A percentile compares a stretch with the other conserved stretches of the same genome.
These are phyloP conservation scores for Hirundichthys speculiger DNA, from an alignment of 2,113 vertebrate species.

Conservation along the genomic window DNA sequence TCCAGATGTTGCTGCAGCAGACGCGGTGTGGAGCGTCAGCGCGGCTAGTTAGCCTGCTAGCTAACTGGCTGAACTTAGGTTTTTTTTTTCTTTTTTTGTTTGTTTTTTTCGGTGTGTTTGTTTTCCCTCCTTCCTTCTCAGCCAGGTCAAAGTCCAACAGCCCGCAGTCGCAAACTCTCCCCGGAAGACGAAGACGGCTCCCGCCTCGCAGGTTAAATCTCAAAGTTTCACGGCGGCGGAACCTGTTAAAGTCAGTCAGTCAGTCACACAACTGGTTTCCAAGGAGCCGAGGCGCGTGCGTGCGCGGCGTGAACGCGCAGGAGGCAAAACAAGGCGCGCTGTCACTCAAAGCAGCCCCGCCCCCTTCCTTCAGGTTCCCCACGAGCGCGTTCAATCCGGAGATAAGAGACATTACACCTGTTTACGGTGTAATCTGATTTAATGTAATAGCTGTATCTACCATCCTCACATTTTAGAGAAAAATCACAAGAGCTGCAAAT, in stretches of 20 bases:
- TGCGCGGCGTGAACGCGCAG: slow-evolving; percentile 38
- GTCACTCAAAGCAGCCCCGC: slow-evolving; percentile 43
- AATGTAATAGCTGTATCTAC: too few relatives aligned
- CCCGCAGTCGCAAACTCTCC: neutral
- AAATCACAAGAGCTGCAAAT: too few relatives aligned
- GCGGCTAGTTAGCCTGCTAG: slow-evolving; percentile 37
- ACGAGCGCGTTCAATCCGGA: too few relatives aligned
- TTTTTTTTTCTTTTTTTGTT: slow-evolving; percentile 19
- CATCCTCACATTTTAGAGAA: too few relatives aligned
- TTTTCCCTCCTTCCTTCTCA: neutral
- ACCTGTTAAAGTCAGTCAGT: too few relatives aligned
- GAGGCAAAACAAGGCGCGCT: slow-evolving; percentile 28
- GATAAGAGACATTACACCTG: too few relatives aligned
- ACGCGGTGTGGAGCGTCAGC: neutral
- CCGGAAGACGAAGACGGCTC: too few relatives aligned
- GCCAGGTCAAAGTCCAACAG: neutral
- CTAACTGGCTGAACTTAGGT: slow-evolving; percentile 17
- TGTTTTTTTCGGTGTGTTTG: too few relatives aligned
- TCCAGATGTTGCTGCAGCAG: slow-evolving; percentile 14
- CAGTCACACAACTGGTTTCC: slow-evolving; percentile 3
- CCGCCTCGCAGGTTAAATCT: too few relatives aligned
- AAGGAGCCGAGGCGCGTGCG: slow-evolving; percentile 25
- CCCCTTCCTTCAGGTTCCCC: too few relatives aligned
- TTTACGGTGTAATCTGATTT: too few relatives aligned
- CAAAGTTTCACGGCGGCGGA: too few relatives aligned